Percentiles rank a stretch among this genome's conserved stretches.
phyloP scores from a whole-genome alignment of 2,113 vertebrate genomes.

The Ageneiosus marmoratus region DNA sequence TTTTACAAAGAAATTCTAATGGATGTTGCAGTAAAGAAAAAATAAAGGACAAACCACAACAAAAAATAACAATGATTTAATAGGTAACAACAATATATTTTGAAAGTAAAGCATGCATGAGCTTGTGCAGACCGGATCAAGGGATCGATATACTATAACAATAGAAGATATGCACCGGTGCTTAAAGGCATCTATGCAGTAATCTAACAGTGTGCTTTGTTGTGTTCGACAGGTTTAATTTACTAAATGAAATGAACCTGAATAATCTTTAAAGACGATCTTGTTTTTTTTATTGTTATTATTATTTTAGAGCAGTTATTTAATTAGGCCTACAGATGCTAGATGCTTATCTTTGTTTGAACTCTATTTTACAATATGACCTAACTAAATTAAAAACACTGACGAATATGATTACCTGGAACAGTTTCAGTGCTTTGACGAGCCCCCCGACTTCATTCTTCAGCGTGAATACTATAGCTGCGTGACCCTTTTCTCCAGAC shows the following conservation, averaged over 20 bases:
- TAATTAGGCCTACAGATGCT: not conserved
- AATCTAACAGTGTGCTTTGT: not conserved
- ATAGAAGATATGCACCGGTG: not conserved
- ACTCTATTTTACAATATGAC: not conserved
- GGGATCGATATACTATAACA: not conserved
- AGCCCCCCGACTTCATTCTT: slow-evolving; percentile 97
- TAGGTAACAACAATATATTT: not conserved
- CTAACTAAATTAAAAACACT: not conserved
- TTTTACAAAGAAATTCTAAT: not conserved
- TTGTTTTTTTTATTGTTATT: not conserved
- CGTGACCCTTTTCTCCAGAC: slow-evolving; percentile 78
- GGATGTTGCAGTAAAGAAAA: not conserved
- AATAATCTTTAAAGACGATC: not conserved
- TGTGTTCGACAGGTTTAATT: not conserved
- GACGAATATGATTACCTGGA: slow-evolving; percentile 77
- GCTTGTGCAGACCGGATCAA: not conserved
- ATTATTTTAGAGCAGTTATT: not conserved
- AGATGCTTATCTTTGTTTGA: not conserved
- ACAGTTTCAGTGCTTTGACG: slow-evolving; percentile 92
- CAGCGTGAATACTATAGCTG: slow-evolving; percentile 90
- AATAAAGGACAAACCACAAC: not conserved
- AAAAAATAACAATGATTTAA: not conserved
- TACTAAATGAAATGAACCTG: not conserved
- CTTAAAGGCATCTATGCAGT: not conserved
- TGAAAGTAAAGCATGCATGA: too few species aligned